These are phyloP conservation scores for Campoplex nolae DNA, from an alignment of 2,888 invertebrate genomes.

Conservation along the genomic window DNA sequence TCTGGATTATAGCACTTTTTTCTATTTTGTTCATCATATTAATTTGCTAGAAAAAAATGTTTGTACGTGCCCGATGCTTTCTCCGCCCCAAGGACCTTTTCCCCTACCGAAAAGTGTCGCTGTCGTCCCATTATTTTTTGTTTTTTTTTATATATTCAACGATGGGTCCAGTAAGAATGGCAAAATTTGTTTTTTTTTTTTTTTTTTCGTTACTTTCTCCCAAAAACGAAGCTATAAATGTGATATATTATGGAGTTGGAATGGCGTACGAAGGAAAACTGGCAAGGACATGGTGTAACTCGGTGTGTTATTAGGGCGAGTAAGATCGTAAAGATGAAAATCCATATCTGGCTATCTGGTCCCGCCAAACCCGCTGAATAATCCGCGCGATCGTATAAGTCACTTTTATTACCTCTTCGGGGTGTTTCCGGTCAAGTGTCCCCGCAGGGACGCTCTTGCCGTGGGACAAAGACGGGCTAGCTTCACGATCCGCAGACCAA, in stretches of 20 bases:
- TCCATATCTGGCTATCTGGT: conserved; percentile 50
- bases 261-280: conserved; percentile 32
- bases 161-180: neutral
- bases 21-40: neutral
- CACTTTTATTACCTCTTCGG: conserved; percentile 77
- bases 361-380: conserved; percentile 62
- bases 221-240: conserved; percentile 13
- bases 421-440: conserved; percentile 81
- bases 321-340: conserved; percentile 66
- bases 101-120: neutral
- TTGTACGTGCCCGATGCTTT: conserved; percentile 5
- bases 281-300: conserved; percentile 53
- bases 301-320: conserved; percentile 63
- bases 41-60: neutral
- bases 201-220: neutral
- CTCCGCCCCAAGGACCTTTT: neutral
- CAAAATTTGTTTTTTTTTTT: neutral
- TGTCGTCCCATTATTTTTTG: neutral
- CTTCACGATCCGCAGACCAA: conserved; percentile 65
- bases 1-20: neutral
- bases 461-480: conserved; percentile 25
- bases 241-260: conserved; percentile 46
- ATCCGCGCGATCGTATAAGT: conserved; percentile 76
- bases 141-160: conserved; percentile 4
- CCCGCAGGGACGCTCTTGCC: conserved; percentile 76